phyloP scores from a whole-genome alignment of 2,113 vertebrate species.

The Nyctibius bracteatus region DNA sequence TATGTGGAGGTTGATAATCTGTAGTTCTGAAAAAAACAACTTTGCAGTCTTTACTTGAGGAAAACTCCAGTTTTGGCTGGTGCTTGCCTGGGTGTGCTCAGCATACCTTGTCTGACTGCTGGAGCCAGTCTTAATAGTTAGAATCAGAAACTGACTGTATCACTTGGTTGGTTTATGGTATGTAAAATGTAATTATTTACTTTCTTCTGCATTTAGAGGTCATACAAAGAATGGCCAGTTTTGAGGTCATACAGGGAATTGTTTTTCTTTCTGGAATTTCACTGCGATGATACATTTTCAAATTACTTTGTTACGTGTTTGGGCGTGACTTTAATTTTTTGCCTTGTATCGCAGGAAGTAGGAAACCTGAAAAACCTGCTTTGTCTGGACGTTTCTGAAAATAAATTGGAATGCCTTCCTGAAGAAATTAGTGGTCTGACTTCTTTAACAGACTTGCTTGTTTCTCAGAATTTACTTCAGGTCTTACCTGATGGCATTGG shows the following conservation, averaged over 20 bases:
- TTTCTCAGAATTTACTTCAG: conserved; percentile 94
- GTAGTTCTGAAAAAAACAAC: conserved; percentile 2
- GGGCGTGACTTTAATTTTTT: conserved; percentile 31
- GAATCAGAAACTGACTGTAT: neutral
- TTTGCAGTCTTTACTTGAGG: neutral
- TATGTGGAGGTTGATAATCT: conserved; percentile 22
- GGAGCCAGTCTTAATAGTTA: neutral
- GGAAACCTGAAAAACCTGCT: conserved; percentile 91
- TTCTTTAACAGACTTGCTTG: conserved; percentile 89
- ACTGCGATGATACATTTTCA: neutral
- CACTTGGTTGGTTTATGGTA: neutral
- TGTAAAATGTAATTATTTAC: neutral
- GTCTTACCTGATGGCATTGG: conserved; percentile 90
- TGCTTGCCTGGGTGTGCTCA: conserved; percentile 4
- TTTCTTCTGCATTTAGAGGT: neutral
- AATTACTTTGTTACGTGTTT: conserved; percentile 6
- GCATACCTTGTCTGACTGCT: neutral
- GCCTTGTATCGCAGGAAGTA: conserved; percentile 79
- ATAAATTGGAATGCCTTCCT: conserved; percentile 92
- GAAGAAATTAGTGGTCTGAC: conserved; percentile 88
- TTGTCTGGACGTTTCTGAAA: conserved; percentile 97
- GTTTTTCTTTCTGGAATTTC: neutral
- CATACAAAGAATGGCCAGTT: neutral
- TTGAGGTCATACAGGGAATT: neutral
- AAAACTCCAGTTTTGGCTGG: neutral